Evolutionary conservation across 2,888 invertebrate species (phyloP).

Genomic region (Timandra comae): DNA sequence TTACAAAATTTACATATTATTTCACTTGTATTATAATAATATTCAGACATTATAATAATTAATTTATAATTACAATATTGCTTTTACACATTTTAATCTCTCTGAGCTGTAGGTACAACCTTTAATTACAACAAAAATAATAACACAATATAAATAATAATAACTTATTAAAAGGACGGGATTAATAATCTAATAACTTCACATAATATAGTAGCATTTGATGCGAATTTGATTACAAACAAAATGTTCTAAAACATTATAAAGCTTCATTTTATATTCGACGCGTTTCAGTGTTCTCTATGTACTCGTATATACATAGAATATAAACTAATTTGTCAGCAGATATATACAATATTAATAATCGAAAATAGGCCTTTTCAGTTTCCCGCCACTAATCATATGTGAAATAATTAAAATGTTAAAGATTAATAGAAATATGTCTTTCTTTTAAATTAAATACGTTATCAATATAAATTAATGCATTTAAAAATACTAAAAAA

Average conservation of each 20-base stretch:
- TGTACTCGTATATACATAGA: no score
- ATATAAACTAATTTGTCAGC: no score
- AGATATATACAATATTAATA: no score
- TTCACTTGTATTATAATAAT: constrained; percentile 10
- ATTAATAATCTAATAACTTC: constrained; percentile 15
- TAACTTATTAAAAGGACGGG: constrained; percentile 18
- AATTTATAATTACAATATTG: constrained; percentile 24
- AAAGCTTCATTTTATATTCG: no score
- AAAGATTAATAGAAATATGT: no score
- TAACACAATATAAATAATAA: constrained; percentile 7
- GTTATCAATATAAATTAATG: constrained; percentile 5
- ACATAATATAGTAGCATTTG: constrained; percentile 3
- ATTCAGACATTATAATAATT: constrained; percentile 25
- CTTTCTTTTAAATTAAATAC: constrained; percentile 8
- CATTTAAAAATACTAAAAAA: constrained; percentile 7
- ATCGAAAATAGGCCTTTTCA: no score
- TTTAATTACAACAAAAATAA: constrained; percentile 10
- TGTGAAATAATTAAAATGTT: no score
- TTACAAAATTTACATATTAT: constrained; percentile 34
- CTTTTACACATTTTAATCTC: constrained; percentile 20
- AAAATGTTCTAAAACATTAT: no score
- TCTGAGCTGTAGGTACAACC: constrained; percentile 12
- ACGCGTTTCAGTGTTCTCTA: no score
- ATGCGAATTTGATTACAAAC: no score
- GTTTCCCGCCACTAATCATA: no score